phyloP scores from a whole-genome alignment of 2,113 vertebrate species.

The Petaurus breviceps region DNA sequence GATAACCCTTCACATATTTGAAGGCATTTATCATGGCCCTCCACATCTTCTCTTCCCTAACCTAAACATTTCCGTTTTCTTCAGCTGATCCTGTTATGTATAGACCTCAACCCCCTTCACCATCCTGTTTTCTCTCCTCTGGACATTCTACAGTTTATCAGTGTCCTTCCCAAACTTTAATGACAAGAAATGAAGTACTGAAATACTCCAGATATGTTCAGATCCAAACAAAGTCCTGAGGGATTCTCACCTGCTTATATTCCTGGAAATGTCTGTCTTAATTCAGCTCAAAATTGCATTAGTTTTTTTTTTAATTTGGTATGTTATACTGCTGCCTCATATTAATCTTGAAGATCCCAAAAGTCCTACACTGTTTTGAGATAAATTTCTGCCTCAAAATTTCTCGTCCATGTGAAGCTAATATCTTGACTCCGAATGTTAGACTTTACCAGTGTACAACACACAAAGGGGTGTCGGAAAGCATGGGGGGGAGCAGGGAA shows the following conservation, averaged over 20 bases:
- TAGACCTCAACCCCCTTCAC: neutral
- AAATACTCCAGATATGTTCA: neutral
- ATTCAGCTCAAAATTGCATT: neutral
- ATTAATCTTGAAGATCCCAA: neutral
- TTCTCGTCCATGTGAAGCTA: neutral
- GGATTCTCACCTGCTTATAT: neutral
- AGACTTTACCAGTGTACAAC: neutral
- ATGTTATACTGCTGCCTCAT: neutral
- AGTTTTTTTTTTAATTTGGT: neutral
- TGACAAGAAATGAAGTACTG: neutral
- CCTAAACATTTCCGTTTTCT: neutral
- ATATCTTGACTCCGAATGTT: neutral
- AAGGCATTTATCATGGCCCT: neutral
- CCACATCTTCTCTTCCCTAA: neutral
- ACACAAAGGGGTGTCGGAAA: neutral
- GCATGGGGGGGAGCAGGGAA: neutral
- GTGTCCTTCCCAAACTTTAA: neutral
- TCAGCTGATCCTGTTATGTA: neutral
- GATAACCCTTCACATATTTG: neutral
- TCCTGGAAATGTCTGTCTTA: neutral
- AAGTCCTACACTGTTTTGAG: neutral
- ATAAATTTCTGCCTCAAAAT: neutral
- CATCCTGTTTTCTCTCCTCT: neutral
- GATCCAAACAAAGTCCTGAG: neutral
- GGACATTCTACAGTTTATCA: neutral